Base-by-base conservation (phyloP, 2,888 invertebrate genomes). In the Lasioglossum vierecki region DNA sequence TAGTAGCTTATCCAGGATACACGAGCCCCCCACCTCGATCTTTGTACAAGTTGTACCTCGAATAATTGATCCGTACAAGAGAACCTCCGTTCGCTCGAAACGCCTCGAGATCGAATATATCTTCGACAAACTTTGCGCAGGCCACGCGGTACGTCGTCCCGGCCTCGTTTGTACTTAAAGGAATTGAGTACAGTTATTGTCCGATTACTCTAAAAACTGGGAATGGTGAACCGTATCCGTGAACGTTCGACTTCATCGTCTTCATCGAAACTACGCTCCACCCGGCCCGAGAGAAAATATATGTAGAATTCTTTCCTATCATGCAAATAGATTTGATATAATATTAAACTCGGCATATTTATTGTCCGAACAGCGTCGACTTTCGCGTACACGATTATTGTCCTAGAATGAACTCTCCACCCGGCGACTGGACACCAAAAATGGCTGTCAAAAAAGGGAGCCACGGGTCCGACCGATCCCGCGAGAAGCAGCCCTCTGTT, bases 401-500 rank as follows among this genome's bases (percentile, higher is more conserved):
- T 83, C 72, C 72, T 60, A 30, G 26, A 60, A 46, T 13, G 39
- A 73, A 39, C 35, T 13, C 15, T 68, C 22, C 26, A 1, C 60
- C 4, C 4, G 13, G 26, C 60, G 26, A 39, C 68, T 63, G 83
- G 78, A 63, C 82, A 74, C 35, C 70, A 35, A 46, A 26, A 30
- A 13, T 39, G 68, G 44, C 18, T 22, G 71, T 41, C 26, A 66
- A 63, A 5, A 30, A 63, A 15, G 63, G 63, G 2, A 30, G 30
- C 13, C 44, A 66, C 68, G 11, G 41, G 60, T 46, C 35, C 66
- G 39, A 0, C 39, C 41, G 63, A 66, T 82, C 88, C 84, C 84
- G 30, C 71, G 35, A 82, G 88, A 88, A 91, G 91, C 91, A 92
- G 88, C 88, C 88, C 88, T 39, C 46, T 57, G 63, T 79, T 82